Base-by-base conservation (phyloP, 2,797 vertebrate species). In the Anabacerthia variegaticeps region DNA sequence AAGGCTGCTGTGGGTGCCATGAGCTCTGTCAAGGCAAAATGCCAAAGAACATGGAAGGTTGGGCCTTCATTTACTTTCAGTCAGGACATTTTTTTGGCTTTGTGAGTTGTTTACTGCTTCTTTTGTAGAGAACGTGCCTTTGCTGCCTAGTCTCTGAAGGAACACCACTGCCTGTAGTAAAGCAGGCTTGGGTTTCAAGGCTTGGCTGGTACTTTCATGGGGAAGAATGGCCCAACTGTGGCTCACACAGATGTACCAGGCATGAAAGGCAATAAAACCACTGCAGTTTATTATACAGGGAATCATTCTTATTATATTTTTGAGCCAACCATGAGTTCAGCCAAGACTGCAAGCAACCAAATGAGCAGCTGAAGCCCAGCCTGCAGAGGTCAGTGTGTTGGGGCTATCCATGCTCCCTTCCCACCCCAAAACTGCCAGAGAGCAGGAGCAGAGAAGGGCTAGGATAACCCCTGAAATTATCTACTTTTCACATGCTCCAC, bases 241-340 rank as follows among this genome's bases (percentile, higher is more conserved):
- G 58, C 51, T 15, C 39, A 34, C 5, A 9, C 5, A 75, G 17
- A 52, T 34, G 19, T 81, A 59, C 15, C 32, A 28, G 43, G 24
- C n/a, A 22, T 6, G 28, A 69, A 69, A 83, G 3, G 6, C 12
- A 65, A 68, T 37, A 65, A 67, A 83, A 37, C 13, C 4, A 27
- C 12, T 65, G 6, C 22, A 30, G 12, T 41, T n/a, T 54, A 28
- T 26, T 68, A 14, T 20, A 62, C 0, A 0, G 12, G 7, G 12
- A 21, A 7, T 10, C 16, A 15, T 52, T 81, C 34, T 72, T 73
- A 30, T 26, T 55, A 19, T 19, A 26, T 44, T 5, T 39, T 80
- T 82, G 27, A 71, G 61, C 12, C 61, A 75, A 68, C 13, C 27
- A 9, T 32, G 13, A 68, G 46, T 75, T 68, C 49, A 85, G 24